phyloP scores from a whole-genome alignment of 2,888 invertebrate genomes.

The Nezara viridula region DNA sequence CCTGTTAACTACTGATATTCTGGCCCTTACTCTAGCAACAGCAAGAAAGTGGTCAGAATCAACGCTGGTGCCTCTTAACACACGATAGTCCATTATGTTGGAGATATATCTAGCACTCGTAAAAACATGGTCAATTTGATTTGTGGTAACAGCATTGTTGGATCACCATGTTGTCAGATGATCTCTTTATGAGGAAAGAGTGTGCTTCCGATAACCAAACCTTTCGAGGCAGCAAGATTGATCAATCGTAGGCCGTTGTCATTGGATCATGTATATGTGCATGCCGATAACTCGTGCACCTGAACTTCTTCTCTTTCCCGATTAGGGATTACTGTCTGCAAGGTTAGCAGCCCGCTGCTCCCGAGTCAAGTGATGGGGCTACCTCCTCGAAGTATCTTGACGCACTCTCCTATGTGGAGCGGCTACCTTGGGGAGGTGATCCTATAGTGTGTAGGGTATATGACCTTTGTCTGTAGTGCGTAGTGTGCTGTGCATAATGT shows the following conservation, averaged over 20 bases:
- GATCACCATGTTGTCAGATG: not conserved
- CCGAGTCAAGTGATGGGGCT: no score
- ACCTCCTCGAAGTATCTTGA: no score
- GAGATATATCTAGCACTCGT: not conserved
- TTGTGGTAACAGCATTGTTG: not conserved
- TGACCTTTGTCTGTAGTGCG: no score
- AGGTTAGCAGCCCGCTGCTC: no score
- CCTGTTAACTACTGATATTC: not conserved
- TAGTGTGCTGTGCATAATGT: no score
- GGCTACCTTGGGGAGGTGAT: no score
- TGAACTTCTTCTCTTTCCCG: no score
- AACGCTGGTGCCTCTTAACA: not conserved
- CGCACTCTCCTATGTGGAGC: no score
- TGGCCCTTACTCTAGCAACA: constrained; percentile 37
- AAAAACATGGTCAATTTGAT: not conserved
- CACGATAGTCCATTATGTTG: not conserved
- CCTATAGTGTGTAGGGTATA: no score
- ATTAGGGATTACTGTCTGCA: no score
- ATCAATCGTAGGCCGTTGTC: constrained; percentile 37
- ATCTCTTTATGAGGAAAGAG: not conserved
- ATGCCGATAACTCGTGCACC: no score
- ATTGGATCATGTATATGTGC: not conserved
- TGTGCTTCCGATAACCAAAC: not conserved
- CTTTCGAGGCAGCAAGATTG: constrained; percentile 26
- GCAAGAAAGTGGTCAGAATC: constrained; percentile 47